Evolutionary conservation across 1,140 invertebrate genomes (phyloP).

Genomic region (Melipona quadrifasciata): DNA sequence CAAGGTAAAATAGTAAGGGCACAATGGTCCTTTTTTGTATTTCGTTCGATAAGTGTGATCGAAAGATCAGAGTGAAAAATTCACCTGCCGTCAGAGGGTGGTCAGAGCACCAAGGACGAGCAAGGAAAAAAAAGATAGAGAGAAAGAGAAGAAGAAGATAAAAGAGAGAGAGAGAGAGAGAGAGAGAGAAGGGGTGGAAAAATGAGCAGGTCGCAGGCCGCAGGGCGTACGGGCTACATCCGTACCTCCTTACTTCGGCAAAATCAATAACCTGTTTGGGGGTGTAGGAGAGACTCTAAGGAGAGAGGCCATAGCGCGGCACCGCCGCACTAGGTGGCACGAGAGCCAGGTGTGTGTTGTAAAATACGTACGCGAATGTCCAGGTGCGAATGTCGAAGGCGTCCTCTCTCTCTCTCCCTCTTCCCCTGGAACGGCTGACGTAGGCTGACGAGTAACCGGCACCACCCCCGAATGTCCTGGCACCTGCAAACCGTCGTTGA

Average conservation of each 20-base stretch:
- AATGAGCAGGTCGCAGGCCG: conserved; percentile 66
- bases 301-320: conserved; percentile 68
- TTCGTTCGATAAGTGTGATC: neutral
- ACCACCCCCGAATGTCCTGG: conserved; percentile 29
- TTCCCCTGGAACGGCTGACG: neutral
- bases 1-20: too few species aligned
- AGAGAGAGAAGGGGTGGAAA: conserved; percentile 44
- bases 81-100: conserved; percentile 26
- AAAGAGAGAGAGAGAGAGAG: conserved; percentile 5
- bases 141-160: conserved; percentile 1
- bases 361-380: conserved; percentile 57
- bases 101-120: conserved; percentile 23
- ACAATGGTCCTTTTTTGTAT: too few species aligned
- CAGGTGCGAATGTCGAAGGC: conserved; percentile 51
- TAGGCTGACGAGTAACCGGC: neutral
- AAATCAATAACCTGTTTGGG: conserved; percentile 80
- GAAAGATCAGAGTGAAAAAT: conserved; percentile 18
- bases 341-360: conserved; percentile 36
- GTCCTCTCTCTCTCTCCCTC: neutral
- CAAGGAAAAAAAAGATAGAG: conserved; percentile 6
- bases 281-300: conserved; percentile 76
- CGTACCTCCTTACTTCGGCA: conserved; percentile 77
- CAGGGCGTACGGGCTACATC: conserved; percentile 74
- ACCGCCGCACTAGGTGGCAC: conserved; percentile 64
- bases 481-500: conserved; percentile 10